A percentile compares a stretch with the other conserved stretches of the same genome.
Evolutionary conservation across 2,113 vertebrate species (phyloP).

Genomic region (Dascyllus trimaculatus): DNA sequence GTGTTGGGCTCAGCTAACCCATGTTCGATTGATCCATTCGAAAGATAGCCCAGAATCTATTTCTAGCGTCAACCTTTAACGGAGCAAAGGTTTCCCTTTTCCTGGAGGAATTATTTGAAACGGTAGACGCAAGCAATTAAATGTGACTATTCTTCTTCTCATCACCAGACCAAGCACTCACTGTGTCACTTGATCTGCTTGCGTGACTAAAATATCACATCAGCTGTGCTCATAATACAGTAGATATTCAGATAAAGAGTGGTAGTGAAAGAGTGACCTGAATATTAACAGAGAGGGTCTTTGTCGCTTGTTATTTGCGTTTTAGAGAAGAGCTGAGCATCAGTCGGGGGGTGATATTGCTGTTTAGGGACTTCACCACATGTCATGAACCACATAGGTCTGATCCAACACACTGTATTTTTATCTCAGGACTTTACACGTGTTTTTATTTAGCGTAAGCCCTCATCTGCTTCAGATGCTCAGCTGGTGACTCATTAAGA

Average conservation of each 20-base stretch:
- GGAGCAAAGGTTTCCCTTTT: slow-evolving; percentile 3
- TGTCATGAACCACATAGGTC: slow-evolving; percentile 17
- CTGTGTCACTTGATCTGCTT: slow-evolving; percentile 61
- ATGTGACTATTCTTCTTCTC: slow-evolving; percentile 47
- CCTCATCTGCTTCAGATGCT: slow-evolving; percentile 45
- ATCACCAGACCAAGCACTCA: slow-evolving; percentile 40
- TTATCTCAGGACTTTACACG: slow-evolving; percentile 43
- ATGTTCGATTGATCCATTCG: not conserved
- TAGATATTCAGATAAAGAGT: slow-evolving; percentile 57
- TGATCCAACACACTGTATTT: slow-evolving; percentile 59
- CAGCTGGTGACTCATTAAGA: slow-evolving; percentile 62
- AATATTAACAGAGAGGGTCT: slow-evolving; percentile 58
- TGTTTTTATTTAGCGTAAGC: slow-evolving; percentile 74
- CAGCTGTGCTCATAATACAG: slow-evolving; percentile 53
- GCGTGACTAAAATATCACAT: slow-evolving; percentile 63
- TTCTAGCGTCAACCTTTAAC: slow-evolving; percentile 6
- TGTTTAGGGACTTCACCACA: slow-evolving; percentile 25
- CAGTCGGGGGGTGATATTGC: slow-evolving; percentile 2
- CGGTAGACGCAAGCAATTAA: slow-evolving; percentile 31
- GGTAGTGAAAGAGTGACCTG: slow-evolving; percentile 62
- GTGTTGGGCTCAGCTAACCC: not conserved
- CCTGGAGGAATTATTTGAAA: slow-evolving; percentile 50
- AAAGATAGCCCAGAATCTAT: not conserved
- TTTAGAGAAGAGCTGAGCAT: slow-evolving; percentile 26
- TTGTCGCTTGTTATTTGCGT: slow-evolving; percentile 44